phyloP scores from a whole-genome alignment of 1,140 invertebrate genomes.

The Panulirus ornatus region DNA sequence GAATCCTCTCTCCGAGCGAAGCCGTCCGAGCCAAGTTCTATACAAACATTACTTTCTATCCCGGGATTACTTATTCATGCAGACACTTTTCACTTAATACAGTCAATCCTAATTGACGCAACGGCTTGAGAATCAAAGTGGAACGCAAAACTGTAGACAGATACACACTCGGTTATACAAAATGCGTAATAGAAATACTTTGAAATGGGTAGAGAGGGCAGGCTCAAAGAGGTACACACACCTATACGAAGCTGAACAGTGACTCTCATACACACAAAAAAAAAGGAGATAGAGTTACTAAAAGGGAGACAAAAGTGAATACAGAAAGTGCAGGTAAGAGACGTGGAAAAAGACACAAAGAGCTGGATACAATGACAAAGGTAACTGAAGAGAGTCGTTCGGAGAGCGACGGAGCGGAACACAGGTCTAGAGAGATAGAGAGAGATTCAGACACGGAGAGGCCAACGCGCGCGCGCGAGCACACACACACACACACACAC shows the following conservation, averaged over 20 bases:
- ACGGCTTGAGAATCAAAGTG: not conserved
- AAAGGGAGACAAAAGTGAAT: not conserved
- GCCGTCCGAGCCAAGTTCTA: no score
- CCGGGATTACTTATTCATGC: no score
- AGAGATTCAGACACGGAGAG: no score
- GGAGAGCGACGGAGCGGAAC: not conserved
- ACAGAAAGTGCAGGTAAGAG: not conserved
- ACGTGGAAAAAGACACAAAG: not conserved
- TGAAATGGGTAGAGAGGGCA: not conserved
- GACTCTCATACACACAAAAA: not conserved
- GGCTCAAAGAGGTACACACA: not conserved
- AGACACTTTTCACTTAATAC: no score
- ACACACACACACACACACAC: not conserved
- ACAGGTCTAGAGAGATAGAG: not conserved
- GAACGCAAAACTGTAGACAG: not conserved
- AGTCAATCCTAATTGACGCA: no score
- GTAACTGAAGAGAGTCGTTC: not conserved
- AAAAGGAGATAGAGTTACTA: not conserved
- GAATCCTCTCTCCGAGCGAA: no score
- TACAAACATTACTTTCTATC: no score
- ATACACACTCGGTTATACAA: not conserved
- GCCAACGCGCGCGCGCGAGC: no score
- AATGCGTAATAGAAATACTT: not conserved
- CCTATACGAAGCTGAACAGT: not conserved
- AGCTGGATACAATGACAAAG: not conserved